These are phyloP conservation scores for Aethina tumida DNA, from an alignment of 1,140 invertebrate genomes.

Conservation along the genomic window DNA sequence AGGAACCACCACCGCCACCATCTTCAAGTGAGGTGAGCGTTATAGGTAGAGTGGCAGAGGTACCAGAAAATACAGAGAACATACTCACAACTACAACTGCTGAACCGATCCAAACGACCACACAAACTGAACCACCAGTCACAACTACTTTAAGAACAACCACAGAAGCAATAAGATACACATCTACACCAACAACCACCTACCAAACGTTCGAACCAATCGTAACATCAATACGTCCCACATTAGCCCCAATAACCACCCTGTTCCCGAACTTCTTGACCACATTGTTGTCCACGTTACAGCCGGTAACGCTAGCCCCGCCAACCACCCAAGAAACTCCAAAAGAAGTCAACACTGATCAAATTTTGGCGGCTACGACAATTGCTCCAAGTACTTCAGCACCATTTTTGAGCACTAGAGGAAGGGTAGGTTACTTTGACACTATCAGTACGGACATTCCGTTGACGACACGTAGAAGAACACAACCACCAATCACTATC, in stretches of 20 bases:
- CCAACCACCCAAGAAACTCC: too few species aligned
- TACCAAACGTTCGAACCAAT: slow-evolving; percentile 16
- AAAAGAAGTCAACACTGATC: too few species aligned
- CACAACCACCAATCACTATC: not conserved
- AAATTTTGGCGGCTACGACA: not conserved
- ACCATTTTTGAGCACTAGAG: not conserved
- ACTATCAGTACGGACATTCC: not conserved
- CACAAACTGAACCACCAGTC: slow-evolving; percentile 13
- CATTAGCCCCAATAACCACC: too few species aligned
- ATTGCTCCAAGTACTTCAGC: slow-evolving; percentile 3
- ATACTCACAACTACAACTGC: slow-evolving; percentile 10
- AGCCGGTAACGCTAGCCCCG: too few species aligned
- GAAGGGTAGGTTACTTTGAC: not conserved
- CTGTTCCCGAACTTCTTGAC: slow-evolving; percentile 21
- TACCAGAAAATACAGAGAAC: too few species aligned
- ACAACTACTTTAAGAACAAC: slow-evolving; percentile 11
- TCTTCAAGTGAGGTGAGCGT: too few species aligned
- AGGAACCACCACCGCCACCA: too few species aligned
- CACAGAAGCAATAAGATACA: not conserved
- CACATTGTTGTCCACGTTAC: slow-evolving; percentile 7
- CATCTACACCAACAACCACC: slow-evolving; percentile 7
- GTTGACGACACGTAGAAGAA: too few species aligned
- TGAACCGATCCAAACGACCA: slow-evolving; percentile 10
- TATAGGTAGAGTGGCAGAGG: too few species aligned
- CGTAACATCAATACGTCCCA: slow-evolving; percentile 5